A percentile compares a stretch with the other conserved stretches of the same genome.
Conservation (phyloP, 2,113 vertebrate species). For the Oxyura jamaicensis region DNA sequence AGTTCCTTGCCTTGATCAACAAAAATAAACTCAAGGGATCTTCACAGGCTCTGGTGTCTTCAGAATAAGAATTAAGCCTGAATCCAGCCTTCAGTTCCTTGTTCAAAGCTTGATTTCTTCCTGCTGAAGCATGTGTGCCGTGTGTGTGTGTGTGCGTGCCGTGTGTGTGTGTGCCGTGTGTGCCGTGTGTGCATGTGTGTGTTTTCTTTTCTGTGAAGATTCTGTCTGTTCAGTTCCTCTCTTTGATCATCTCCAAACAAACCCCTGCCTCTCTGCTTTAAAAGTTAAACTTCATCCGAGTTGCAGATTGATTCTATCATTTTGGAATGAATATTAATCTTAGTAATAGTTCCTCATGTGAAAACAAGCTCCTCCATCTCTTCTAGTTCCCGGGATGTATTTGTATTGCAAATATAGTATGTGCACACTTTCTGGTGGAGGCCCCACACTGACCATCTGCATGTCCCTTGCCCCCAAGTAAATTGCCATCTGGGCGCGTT, state of each 20-base stretch:
- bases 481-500: not conserved
- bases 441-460: not conserved
- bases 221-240: not conserved
- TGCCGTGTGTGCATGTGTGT: no score
- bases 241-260: not conserved
- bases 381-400: not conserved
- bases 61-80: not conserved
- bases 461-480: not conserved
- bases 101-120: not conserved
- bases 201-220: not conserved
- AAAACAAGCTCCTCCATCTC: not conserved
- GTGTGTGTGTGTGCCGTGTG: no score
- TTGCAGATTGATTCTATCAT: not conserved
- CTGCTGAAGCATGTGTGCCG: not conserved
- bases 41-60: not conserved
- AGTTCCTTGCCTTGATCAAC: not conserved
- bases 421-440: not conserved
- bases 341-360: not conserved
- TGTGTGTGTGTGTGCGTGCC: no score
- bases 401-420: not conserved
- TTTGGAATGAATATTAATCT: not conserved
- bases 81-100: not conserved
- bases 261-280: not conserved
- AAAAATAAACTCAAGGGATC: not conserved
- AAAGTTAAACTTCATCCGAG: rapidly evolving